A percentile compares a stretch with the other conserved stretches of the same genome.
These are phyloP conservation scores for Tipula helvola DNA, from an alignment of 2,888 invertebrate species.

Conservation along the genomic window DNA sequence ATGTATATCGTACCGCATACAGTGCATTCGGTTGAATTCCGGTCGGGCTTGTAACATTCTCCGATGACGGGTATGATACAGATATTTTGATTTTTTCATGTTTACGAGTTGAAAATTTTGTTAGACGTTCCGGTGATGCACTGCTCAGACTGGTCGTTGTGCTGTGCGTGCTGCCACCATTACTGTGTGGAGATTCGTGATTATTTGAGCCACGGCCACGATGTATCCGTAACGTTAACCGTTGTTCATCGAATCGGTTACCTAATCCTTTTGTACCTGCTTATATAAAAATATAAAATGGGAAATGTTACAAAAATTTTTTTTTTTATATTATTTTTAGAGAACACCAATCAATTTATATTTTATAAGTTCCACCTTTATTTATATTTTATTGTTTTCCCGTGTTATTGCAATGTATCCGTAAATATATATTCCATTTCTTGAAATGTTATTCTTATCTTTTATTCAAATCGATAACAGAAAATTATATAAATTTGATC, in stretches of 20 bases:
- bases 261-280: slow-evolving; percentile 52
- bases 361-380: background rate
- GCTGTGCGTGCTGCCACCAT: slow-evolving; percentile 55
- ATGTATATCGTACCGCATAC: slow-evolving; percentile 56
- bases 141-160: slow-evolving; percentile 52
- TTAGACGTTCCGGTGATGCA: slow-evolving; percentile 49
- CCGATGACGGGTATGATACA: slow-evolving; percentile 71
- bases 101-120: slow-evolving; percentile 47
- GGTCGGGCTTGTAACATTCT: slow-evolving; percentile 44
- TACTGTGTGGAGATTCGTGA: slow-evolving; percentile 53
- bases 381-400: background rate
- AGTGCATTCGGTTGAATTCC: slow-evolving; percentile 33
- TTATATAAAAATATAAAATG: background rate
- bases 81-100: slow-evolving; percentile 77
- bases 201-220: slow-evolving; percentile 53
- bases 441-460: background rate
- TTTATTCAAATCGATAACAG: background rate
- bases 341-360: background rate
- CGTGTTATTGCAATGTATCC: background rate
- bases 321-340: too few species aligned
- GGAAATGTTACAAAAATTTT: background rate
- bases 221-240: slow-evolving; percentile 84
- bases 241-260: slow-evolving; percentile 74
- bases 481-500: background rate
- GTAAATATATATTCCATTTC: background rate